Percentiles rank a stretch among this genome's conserved stretches.
Evolutionary conservation across 2,888 invertebrate species (phyloP).

Genomic region (Apantesis nais): DNA sequence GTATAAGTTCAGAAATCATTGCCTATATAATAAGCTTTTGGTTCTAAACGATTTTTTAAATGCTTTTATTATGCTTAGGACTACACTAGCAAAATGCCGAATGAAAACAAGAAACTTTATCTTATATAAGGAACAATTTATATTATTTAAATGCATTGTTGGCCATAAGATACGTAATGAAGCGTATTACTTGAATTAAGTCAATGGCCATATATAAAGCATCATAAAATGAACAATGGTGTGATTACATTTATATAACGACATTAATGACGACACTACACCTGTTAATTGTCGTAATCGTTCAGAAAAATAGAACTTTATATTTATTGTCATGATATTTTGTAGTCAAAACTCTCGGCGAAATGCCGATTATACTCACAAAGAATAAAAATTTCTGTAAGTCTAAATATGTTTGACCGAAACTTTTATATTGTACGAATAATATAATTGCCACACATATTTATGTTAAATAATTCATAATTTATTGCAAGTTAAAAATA

Average conservation of each 20-base stretch:
- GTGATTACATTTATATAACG: conserved; percentile 10
- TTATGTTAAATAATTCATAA: conserved; percentile 28
- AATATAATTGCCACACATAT: conserved; percentile 43
- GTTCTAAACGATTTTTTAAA: conserved; percentile 49
- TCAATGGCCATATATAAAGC: conserved; percentile 38
- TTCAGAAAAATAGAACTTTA: conserved; percentile 73
- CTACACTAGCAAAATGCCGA: conserved; percentile 64
- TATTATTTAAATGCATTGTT: conserved; percentile 69
- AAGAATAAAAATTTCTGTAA: conserved; percentile 46
- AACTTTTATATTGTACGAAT: conserved; percentile 37
- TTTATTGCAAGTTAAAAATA: conserved; percentile 55
- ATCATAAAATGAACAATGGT: conserved; percentile 35
- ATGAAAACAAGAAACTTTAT: conserved; percentile 56
- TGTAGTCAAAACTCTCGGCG: conserved; percentile 54
- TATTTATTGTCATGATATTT: conserved; percentile 81
- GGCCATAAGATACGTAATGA: conserved; percentile 51
- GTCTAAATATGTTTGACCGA: conserved; percentile 47
- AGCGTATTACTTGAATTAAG: conserved; percentile 32
- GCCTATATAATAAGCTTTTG: not conserved
- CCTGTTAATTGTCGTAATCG: conserved; percentile 40
- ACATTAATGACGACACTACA: conserved; percentile 23
- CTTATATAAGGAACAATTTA: conserved; percentile 65
- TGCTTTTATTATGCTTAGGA: conserved; percentile 66
- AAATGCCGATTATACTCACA: conserved; percentile 40
- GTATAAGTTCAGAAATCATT: not conserved